phyloP scores from a whole-genome alignment of 2,113 vertebrate genomes.

The Protobothrops flavoviridis region DNA sequence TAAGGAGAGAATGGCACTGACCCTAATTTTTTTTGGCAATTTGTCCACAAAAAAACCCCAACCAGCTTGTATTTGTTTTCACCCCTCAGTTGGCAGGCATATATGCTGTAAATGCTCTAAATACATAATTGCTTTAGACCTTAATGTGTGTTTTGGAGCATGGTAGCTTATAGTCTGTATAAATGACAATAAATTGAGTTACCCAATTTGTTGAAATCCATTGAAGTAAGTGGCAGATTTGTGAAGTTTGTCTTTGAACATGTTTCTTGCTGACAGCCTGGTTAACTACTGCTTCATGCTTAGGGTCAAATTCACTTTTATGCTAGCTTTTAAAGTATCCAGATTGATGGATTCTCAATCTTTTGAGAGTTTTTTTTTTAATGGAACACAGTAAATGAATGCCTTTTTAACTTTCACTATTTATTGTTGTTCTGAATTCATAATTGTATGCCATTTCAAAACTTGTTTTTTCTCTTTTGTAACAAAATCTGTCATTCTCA shows the following conservation, averaged over 20 bases:
- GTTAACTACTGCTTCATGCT: not conserved
- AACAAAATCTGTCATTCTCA: not conserved
- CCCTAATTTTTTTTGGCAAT: not conserved
- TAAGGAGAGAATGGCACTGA: not conserved
- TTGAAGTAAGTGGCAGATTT: slow-evolving; percentile 12
- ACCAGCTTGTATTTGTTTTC: not conserved
- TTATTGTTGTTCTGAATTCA: not conserved
- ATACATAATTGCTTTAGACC: not conserved
- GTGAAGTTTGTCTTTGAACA: slow-evolving; percentile 13
- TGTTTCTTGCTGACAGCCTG: not conserved
- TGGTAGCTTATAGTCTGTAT: slow-evolving; percentile 15
- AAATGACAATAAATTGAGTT: slow-evolving; percentile 41
- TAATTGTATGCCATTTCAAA: not conserved
- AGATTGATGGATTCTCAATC: not conserved
- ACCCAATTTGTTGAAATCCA: slow-evolving; percentile 22
- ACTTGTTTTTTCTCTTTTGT: no score
- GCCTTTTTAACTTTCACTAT: not conserved
- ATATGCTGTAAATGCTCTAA: slow-evolving; percentile 6
- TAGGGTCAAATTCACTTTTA: not conserved
- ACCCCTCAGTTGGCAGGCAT: not conserved
- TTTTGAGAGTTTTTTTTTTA: rapidly evolving
- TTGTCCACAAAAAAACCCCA: not conserved
- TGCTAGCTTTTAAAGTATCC: not conserved
- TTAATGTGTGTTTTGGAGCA: slow-evolving; percentile 2
- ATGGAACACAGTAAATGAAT: not conserved